These are phyloP conservation scores for Actinostola sp. DNA, from an alignment of 92 coral and sea anemone species.

Conservation along the genomic window DNA sequence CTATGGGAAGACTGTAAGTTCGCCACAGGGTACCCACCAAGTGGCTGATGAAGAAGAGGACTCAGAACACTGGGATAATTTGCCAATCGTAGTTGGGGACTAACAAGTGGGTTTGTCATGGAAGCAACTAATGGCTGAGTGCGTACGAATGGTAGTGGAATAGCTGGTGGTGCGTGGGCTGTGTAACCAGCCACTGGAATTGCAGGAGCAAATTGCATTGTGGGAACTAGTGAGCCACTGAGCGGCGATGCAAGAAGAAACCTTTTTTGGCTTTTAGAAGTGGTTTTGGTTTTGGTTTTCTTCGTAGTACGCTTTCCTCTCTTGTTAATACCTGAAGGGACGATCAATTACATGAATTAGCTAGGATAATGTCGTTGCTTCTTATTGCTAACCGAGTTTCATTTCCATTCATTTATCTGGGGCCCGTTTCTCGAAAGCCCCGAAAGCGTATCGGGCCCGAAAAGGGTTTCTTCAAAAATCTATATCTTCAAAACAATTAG, in stretches of 20 bases:
- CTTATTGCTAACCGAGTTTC: too few species aligned
- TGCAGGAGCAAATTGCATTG: constrained; percentile 13
- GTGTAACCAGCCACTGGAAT: constrained; percentile 15
- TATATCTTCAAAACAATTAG: too few species aligned
- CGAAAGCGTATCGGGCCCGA: too few species aligned
- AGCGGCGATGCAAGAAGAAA: constrained; percentile 33
- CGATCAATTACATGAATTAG: not conserved
- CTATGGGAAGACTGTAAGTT: not conserved
- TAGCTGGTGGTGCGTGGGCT: constrained; percentile 11
- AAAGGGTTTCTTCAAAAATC: too few species aligned
- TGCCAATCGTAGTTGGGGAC: not conserved
- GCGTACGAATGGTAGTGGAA: constrained; percentile 8
- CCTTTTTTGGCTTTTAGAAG: constrained; percentile 20
- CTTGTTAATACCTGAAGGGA: not conserved
- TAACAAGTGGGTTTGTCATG: not conserved
- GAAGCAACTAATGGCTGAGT: constrained; percentile 9
- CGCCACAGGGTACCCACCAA: constrained; percentile 21
- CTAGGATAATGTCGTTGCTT: not conserved
- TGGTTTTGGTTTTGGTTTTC: constrained; percentile 9
- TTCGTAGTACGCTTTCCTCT: constrained; percentile 27
- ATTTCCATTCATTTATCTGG: too few species aligned
- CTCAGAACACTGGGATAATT: constrained; percentile 5
- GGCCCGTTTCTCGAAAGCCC: too few species aligned
- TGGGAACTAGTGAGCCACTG: constrained; percentile 7
- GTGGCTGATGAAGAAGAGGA: constrained; percentile 8